Evolutionary conservation across 2,113 vertebrate genomes (phyloP), one percentile per base, ranked within the genome.

Genomic region (Xenus cinereus): DNA sequence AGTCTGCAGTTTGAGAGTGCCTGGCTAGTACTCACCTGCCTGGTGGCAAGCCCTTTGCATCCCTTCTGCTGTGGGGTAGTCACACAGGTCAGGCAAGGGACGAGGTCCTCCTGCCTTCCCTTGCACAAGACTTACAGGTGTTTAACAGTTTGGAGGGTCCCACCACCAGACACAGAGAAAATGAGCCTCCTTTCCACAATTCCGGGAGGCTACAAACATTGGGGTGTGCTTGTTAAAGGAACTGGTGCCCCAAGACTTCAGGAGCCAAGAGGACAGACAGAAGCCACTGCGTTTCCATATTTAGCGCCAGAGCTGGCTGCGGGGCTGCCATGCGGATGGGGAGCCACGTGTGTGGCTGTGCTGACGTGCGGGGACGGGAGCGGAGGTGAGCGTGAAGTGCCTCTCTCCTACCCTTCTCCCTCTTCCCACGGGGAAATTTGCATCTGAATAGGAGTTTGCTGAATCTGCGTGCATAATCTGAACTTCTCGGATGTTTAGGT

Each of bases 321-420:
- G 35, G 23, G 62, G 33, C 57, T 88, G 79, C 0, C 4, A 2
- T 35, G 8, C 0, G 3, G 14, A 16, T 19, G 43, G 24, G 46
- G 60, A 53, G 19, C n/a, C 1, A 1, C 4, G 0, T 5, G 22
- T 17, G 26, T 79, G 21, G 3, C 0, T 30, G 37, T 18, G 14
- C 21, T 69, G 20, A 43, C 9, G 6, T 0, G 0, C 1, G 6
- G n/a, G 41, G 33, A 67, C 33, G 66, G 32, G 17, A 94, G 73
- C 0, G 4, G 56, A 93, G 84, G 46, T 71, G 87, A 74, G 11
- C 60, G 41, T 11, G 54, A 87, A 94, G 28, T 30, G 33, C 4
- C 28, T 89, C 26, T 81, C 73, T 91, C 64, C 37, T 26, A 50
- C n/a, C 21, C 27, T 89, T 57, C 89, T 87, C 24, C 17, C 5